Conservation (phyloP, 2,888 invertebrate species). For the Platerodrilus igneus region DNA sequence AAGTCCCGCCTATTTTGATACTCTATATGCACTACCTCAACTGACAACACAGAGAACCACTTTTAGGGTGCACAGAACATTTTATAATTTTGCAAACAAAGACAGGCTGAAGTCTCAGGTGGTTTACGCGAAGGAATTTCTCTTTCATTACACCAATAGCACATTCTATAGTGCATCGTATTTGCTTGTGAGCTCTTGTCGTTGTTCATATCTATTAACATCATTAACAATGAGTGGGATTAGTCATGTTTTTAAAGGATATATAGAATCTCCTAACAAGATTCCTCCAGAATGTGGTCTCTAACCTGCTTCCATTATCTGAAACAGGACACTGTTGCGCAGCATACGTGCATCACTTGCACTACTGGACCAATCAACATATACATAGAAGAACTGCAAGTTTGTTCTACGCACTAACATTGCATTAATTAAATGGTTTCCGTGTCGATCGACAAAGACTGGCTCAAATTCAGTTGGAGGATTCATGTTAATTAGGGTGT, state of each 20-base stretch:
- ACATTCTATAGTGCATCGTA: no score
- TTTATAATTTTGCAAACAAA: no score
- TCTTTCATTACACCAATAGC: no score
- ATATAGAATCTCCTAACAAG: slow-evolving; percentile 4
- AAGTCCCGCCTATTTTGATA: no score
- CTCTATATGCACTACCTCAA: no score
- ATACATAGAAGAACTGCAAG: background rate
- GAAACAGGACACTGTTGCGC: background rate
- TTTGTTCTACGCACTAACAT: background rate
- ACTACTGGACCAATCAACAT: background rate
- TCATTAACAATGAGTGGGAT: background rate
- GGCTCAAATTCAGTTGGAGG: background rate
- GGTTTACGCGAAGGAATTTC: no score
- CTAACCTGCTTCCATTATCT: background rate
- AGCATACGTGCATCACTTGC: background rate
- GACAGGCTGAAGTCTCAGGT: no score
- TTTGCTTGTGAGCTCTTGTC: no score
- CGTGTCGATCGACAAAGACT: slow-evolving; percentile 2
- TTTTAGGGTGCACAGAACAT: no score
- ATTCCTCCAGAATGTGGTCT: slow-evolving; percentile 1
- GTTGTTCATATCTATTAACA: background rate
- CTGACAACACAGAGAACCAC: no score
- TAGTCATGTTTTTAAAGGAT: background rate
- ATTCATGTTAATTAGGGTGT: background rate
- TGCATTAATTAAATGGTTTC: slow-evolving; percentile 1